Percentiles rank a stretch among this genome's conserved stretches.
phyloP scores from a whole-genome alignment of 2,113 vertebrate genomes.

The Epinephelus moara region DNA sequence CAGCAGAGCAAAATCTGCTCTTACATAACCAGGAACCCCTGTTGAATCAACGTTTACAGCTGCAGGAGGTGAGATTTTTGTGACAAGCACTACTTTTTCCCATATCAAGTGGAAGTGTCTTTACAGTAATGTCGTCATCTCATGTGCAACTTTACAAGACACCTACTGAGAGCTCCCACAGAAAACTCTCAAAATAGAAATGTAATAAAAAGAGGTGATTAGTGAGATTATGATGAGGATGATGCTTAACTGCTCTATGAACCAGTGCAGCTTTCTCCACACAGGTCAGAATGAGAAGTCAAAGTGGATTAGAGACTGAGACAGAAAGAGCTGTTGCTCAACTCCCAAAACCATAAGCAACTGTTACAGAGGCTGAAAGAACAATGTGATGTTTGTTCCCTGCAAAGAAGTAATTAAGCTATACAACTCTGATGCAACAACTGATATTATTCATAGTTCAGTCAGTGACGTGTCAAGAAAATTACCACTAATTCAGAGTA shows the following conservation, averaged over 20 bases:
- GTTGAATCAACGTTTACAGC: neutral
- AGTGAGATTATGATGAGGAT: neutral
- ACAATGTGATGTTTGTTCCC: neutral
- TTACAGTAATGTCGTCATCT: neutral
- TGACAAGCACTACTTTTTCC: too few relatives aligned
- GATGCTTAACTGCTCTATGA: neutral
- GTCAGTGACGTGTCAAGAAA: neutral
- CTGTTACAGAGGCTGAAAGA: too few relatives aligned
- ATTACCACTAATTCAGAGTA: neutral
- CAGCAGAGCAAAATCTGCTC: slow-evolving; percentile 6
- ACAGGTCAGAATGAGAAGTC: neutral
- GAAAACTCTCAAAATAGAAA: neutral
- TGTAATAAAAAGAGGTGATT: neutral
- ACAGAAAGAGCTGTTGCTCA: neutral
- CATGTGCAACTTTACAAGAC: neutral
- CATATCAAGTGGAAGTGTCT: too few relatives aligned
- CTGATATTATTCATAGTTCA: neutral
- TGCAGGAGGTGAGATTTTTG: neutral
- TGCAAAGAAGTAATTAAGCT: neutral
- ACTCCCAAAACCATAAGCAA: neutral
- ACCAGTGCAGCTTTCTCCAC: neutral
- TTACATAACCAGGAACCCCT: neutral
- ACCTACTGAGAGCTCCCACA: neutral
- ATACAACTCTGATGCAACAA: neutral
- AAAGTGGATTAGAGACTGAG: slow-evolving; percentile 14